Evolutionary conservation across 2,888 invertebrate genomes (phyloP).

Genomic region (Drosophila differens): DNA sequence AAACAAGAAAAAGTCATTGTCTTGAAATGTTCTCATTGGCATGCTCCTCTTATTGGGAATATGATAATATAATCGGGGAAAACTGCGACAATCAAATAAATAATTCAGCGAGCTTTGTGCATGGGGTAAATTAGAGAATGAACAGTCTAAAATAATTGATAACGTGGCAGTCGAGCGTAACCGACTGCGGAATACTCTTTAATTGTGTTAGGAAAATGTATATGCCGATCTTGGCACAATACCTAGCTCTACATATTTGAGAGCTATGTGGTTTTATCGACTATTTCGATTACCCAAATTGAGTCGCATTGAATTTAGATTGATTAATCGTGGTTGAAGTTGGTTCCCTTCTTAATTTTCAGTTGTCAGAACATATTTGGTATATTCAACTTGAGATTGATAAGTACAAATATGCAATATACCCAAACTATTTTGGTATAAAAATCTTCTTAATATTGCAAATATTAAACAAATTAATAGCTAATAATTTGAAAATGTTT

Average conservation of each 20-base stretch:
- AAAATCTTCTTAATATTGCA: not conserved
- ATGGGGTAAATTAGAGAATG: not conserved
- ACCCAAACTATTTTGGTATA: not conserved
- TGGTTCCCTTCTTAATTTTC: not conserved
- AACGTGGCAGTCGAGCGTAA: not conserved
- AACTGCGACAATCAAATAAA: not conserved
- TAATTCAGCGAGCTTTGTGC: not conserved
- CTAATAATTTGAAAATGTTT: not conserved
- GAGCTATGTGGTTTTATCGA: not conserved
- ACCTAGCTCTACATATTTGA: not conserved
- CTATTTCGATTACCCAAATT: not conserved
- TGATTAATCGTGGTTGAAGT: not conserved
- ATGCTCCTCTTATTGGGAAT: not conserved
- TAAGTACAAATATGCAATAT: not conserved
- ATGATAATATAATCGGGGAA: not conserved
- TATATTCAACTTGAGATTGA: not conserved
- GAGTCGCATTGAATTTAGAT: not conserved
- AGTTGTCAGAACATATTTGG: not conserved
- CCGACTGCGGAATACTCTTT: not conserved
- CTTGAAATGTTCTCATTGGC: slow-evolving; percentile 19
- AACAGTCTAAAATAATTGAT: not conserved
- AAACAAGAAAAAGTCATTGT: slow-evolving; percentile 26
- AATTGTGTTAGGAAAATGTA: not conserved
- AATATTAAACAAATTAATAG: not conserved
- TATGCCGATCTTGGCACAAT: too few relatives aligned